Evolutionary conservation across 2,113 vertebrate genomes (phyloP).

Genomic region (Dendropsophus ebraccatus): DNA sequence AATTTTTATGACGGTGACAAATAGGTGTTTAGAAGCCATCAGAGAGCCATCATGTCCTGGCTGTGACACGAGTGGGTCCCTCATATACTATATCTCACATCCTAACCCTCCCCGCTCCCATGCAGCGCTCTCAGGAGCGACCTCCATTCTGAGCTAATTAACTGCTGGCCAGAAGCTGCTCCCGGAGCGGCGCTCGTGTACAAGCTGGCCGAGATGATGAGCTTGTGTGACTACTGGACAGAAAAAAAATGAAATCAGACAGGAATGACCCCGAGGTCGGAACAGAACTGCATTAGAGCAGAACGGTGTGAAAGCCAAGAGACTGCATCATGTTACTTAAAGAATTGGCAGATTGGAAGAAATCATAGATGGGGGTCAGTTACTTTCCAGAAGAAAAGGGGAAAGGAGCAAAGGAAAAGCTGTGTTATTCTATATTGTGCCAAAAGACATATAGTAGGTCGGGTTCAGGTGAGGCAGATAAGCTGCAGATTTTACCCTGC

Average conservation of each 20-base stretch:
- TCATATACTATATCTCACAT: background rate
- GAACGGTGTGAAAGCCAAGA: constrained; percentile 17
- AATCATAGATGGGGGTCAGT: background rate
- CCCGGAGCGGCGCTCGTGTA: background rate
- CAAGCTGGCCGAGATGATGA: constrained; percentile 46
- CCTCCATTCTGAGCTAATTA: constrained; percentile 55
- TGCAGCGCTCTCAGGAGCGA: constrained; percentile 19
- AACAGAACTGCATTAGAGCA: constrained; percentile 20
- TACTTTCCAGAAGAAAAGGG: background rate
- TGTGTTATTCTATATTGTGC: background rate
- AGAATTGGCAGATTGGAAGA: background rate
- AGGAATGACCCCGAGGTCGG: constrained; percentile 25
- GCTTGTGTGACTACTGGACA: background rate
- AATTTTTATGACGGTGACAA: constrained; percentile 22
- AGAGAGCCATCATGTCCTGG: background rate
- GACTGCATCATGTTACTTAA: background rate
- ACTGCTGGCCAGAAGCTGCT: constrained; percentile 23
- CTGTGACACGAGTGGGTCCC: background rate
- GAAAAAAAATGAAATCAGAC: constrained; percentile 36
- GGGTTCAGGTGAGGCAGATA: no score
- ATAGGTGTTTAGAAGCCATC: constrained; percentile 1
- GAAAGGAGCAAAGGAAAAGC: background rate
- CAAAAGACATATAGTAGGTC: no score
- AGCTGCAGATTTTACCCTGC: no score
- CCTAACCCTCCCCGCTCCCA: background rate